Percentiles rank a stretch among this genome's conserved stretches.
Evolutionary conservation across 1,140 invertebrate species (phyloP).

Genomic region (Papilio helenus): DNA sequence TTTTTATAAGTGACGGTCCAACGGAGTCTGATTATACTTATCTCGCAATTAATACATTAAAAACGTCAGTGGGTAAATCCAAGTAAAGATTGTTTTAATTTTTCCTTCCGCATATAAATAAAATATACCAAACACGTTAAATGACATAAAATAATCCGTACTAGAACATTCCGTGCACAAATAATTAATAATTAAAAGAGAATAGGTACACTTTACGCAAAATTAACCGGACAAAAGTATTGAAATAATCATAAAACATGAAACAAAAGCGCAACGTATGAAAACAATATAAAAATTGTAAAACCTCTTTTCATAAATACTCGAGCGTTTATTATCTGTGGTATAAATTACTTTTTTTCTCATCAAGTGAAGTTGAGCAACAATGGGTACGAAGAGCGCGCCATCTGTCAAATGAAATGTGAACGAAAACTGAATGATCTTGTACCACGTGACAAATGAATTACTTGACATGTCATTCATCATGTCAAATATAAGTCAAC

Average conservation of each 20-base stretch:
- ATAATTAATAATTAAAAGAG: too few relatives aligned
- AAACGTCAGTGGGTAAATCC: neutral
- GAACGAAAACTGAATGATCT: conserved; percentile 40
- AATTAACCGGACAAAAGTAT: too few relatives aligned
- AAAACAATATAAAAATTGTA: conserved; percentile 6
- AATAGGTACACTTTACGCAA: too few relatives aligned
- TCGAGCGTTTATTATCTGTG: conserved; percentile 26
- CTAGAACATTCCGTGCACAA: too few relatives aligned
- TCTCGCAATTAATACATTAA: neutral
- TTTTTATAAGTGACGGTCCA: too few relatives aligned
- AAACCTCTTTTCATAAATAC: conserved; percentile 27
- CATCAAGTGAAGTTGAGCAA: conserved; percentile 38
- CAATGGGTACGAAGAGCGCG: conserved; percentile 51
- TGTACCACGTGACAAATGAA: conserved; percentile 33
- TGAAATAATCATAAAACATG: neutral
- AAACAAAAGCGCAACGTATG: neutral
- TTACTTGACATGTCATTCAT: conserved; percentile 53
- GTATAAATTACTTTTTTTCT: conserved; percentile 36
- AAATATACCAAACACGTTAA: neutral
- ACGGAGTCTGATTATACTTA: too few relatives aligned
- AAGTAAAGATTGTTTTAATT: neutral
- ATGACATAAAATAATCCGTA: too few relatives aligned
- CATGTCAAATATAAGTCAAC: conserved; percentile 44
- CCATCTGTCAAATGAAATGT: conserved; percentile 55
- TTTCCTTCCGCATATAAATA: neutral